Base-by-base conservation (phyloP, 2,888 invertebrate species). In the Acanthococcus lagerstroemiae region DNA sequence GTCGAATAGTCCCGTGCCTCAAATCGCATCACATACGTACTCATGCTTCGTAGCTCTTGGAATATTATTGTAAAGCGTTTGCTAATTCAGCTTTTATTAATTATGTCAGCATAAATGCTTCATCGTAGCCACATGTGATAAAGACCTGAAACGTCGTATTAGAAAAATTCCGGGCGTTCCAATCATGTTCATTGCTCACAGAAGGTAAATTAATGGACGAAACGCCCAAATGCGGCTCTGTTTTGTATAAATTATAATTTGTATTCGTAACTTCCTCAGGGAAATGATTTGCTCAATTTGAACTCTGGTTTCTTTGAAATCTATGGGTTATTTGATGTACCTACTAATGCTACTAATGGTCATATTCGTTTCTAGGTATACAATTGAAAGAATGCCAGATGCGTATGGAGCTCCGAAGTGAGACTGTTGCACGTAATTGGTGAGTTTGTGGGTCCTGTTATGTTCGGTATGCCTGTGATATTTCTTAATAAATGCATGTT, bases 71-170 rank as follows among this genome's bases (percentile, higher is more conserved):
- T 15, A 46, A 30, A 12, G n/a, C 19, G 56, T 37, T 52, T 9
- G 21, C 68, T 67, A 68, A 22, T 24, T 44, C 24, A 3, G 26
- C 1, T 19, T 24, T 27, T 61, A 25, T 46, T 3, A n/a, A 52
- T 68, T 54, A 68, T 74, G 76, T 67, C 76, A 97, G 82, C 96
- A 97, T 77, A 99, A 99, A 76, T 99, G 97, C 79, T 99, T 96
- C 76, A 97, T 99, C 73, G 96, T 99, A 30, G 99, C 95, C 1
- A 99, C 99, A 15, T 97, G 96, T 80, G 99, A 99, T 77, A 95
- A 91, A 77, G 99, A 97, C 76, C 80, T 99, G 68, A 95, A 95
- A 76, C 81, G 92, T 73, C 83, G 99, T 73, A 91, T 99, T 70
- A 80, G 99, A 66, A 99, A 99, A 79, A 91, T 99, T 72, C 95